Percentiles rank a stretch among this genome's conserved stretches.
phyloP scores from a whole-genome alignment of 2,888 invertebrate genomes.

The Coelopa pilipes region DNA sequence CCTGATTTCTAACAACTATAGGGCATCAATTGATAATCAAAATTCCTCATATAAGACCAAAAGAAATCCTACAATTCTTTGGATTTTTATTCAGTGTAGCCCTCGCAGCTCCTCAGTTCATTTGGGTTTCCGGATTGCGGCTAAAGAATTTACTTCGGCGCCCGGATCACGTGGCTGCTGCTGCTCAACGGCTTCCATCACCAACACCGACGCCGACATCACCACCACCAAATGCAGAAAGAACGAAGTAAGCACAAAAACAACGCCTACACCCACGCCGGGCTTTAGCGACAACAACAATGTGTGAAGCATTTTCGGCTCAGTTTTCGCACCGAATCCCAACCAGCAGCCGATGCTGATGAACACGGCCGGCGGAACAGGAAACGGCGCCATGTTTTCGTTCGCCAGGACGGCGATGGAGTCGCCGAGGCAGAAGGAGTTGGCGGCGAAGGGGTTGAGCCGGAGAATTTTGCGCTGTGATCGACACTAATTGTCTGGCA shows the following conservation, averaged over 20 bases:
- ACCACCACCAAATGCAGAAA: no score
- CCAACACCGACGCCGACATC: no score
- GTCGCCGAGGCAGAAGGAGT: no score
- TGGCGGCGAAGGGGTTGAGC: not conserved
- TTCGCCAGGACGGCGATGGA: no score
- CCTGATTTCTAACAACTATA: no score
- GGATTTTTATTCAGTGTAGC: not conserved
- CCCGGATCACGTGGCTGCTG: not conserved
- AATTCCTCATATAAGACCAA: no score
- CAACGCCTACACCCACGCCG: no score
- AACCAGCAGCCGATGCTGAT: not conserved
- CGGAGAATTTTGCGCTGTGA: conserved; percentile 7
- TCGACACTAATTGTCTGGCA: conserved; percentile 32
- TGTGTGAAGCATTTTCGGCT: conserved; percentile 14
- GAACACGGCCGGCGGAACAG: not conserved
- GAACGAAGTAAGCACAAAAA: no score
- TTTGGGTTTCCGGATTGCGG: not conserved
- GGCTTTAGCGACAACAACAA: not conserved
- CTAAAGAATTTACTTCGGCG: conserved; percentile 11
- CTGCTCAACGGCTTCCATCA: not conserved
- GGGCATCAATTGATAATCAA: no score
- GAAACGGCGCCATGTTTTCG: no score
- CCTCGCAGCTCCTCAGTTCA: not conserved
- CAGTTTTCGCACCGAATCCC: not conserved
- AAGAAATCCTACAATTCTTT: no score